Percentiles rank a stretch among this genome's conserved stretches.
These are phyloP conservation scores for Brachionus sp. DNA, from an alignment of 1,140 invertebrate genomes.

Conservation along the genomic window DNA sequence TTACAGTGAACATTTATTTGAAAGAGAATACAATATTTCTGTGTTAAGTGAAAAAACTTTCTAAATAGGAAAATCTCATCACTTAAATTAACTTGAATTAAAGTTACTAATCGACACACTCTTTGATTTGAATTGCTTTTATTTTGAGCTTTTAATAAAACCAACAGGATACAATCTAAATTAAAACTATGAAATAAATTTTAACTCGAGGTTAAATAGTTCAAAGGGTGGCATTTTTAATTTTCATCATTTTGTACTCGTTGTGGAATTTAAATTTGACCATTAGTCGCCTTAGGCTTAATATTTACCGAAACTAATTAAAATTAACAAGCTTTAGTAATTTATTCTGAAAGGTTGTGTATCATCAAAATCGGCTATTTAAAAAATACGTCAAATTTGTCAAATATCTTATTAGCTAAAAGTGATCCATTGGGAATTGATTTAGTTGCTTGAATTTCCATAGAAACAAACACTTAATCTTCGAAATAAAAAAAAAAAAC, in stretches of 20 bases:
- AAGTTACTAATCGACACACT: too few relatives aligned
- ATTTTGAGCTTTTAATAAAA: neutral
- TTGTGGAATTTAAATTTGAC: neutral
- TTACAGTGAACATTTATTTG: too few relatives aligned
- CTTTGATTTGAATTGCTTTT: neutral
- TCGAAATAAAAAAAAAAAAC: neutral
- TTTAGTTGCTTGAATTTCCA: neutral
- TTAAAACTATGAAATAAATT: neutral
- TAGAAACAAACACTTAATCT: constrained; percentile 1
- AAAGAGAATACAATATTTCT: too few relatives aligned
- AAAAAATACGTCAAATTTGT: neutral
- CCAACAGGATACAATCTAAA: neutral
- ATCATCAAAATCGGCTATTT: neutral
- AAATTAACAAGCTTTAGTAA: neutral
- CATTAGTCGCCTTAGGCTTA: neutral
- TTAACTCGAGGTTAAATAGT: neutral
- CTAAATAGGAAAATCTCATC: too few relatives aligned
- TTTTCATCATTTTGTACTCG: neutral
- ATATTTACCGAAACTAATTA: neutral
- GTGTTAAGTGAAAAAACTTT: too few relatives aligned
- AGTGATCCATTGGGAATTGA: neutral
- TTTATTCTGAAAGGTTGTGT: neutral
- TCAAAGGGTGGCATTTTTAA: neutral
- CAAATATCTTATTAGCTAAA: neutral
- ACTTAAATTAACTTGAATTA: too few relatives aligned